phyloP scores from a whole-genome alignment of 2,888 invertebrate genomes.

The Eutolmus rufibarbis region DNA sequence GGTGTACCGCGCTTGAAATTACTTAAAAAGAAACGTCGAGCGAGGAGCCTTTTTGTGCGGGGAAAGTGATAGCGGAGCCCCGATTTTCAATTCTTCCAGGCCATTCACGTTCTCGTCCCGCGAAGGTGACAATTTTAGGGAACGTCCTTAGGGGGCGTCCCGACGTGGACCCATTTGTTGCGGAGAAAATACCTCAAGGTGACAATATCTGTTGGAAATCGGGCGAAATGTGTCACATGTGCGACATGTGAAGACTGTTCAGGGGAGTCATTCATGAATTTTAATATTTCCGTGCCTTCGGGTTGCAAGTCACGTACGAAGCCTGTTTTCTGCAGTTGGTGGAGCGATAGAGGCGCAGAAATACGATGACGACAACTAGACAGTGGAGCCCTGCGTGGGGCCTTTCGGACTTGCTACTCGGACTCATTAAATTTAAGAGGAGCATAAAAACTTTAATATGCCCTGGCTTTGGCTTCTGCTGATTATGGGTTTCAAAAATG shows the following conservation, averaged over 20 bases:
- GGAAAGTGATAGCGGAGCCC: background rate
- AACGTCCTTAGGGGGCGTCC: background rate
- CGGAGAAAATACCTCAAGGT: constrained; percentile 22
- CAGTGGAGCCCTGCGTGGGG: background rate
- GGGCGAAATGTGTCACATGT: constrained; percentile 10
- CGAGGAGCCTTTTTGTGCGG: background rate
- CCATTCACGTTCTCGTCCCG: background rate
- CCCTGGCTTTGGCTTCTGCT: background rate
- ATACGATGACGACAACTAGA: background rate
- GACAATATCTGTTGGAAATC: constrained; percentile 35
- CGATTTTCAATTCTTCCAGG: constrained; percentile 16
- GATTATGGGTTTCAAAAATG: background rate
- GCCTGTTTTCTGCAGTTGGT: constrained; percentile 13
- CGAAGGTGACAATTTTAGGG: background rate
- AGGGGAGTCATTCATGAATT: constrained; percentile 19
- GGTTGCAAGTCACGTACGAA: constrained; percentile 5
- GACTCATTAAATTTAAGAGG: background rate
- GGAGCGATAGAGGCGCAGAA: background rate
- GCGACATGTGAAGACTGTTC: constrained; percentile 17
- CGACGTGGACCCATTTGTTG: constrained; percentile 14
- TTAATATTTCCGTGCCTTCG: constrained; percentile 1
- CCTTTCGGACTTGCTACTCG: background rate
- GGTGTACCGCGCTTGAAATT: background rate
- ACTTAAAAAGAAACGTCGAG: background rate
- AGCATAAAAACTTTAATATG: background rate